Conservation (phyloP, 92 coral and sea anemone genomes). For the Porites divaricata region DNA sequence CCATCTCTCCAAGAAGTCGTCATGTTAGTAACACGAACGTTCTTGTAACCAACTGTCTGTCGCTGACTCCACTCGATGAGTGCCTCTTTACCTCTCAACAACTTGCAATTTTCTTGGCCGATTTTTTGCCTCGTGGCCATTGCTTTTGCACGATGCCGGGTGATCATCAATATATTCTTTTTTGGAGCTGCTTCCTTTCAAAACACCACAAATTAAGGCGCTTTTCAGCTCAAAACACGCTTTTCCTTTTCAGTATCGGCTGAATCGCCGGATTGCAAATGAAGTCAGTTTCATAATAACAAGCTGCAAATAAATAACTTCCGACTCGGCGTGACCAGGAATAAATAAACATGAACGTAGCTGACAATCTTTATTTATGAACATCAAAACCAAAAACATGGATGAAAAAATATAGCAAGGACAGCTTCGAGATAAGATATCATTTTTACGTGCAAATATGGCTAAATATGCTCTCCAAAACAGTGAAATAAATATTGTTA, state of each 20-base stretch:
- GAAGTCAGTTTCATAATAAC: constrained; percentile 23
- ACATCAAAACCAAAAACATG: constrained; percentile 1
- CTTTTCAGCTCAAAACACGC: constrained; percentile 11
- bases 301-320: constrained; percentile 6
- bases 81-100: constrained; percentile 71
- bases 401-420: neutral
- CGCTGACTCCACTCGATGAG: constrained; percentile 79
- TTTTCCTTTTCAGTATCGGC: neutral
- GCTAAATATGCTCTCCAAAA: neutral
- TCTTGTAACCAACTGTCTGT: constrained; percentile 61
- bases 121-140: constrained; percentile 25
- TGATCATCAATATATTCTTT: neutral
- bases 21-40: constrained; percentile 73
- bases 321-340: constrained; percentile 34
- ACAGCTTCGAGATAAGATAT: neutral
- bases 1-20: constrained; percentile 83
- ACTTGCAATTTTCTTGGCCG: neutral
- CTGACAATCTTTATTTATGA: neutral
- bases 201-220: neutral
- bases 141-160: neutral
- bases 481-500: neutral
- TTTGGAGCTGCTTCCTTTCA: neutral
- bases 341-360: constrained; percentile 19
- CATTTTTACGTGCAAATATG: neutral
- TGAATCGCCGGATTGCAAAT: constrained; percentile 29